Evolutionary conservation across 2,888 invertebrate genomes (phyloP).

Genomic region (Panorpa germanica): DNA sequence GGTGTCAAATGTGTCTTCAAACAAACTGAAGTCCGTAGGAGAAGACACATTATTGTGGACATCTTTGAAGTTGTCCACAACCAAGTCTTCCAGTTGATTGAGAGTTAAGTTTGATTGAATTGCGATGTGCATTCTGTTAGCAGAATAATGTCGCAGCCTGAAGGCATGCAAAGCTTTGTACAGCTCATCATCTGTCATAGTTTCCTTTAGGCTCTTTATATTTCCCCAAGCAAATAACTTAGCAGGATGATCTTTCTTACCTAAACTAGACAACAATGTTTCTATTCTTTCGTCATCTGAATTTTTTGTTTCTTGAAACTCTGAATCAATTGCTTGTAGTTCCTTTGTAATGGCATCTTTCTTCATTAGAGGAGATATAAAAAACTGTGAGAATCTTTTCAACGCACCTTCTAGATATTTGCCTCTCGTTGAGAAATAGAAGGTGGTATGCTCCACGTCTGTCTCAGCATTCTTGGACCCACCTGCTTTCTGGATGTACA

Average conservation of each 20-base stretch:
- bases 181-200: constrained; percentile 43
- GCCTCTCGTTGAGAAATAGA: constrained; percentile 76
- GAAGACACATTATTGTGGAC: constrained; percentile 8
- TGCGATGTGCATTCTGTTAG: constrained; percentile 73
- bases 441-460: constrained; percentile 70
- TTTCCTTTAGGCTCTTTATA: constrained; percentile 46
- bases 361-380: constrained; percentile 70
- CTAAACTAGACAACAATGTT: constrained; percentile 52
- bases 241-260: constrained; percentile 48
- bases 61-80: constrained; percentile 4
- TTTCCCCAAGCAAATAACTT: constrained; percentile 81
- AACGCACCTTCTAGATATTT: constrained; percentile 55
- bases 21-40: too few relatives aligned
- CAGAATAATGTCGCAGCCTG: constrained; percentile 59
- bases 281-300: constrained; percentile 57
- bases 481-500: constrained; percentile 64
- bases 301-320: constrained; percentile 64
- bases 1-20: constrained; percentile 26
- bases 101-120: constrained; percentile 40
- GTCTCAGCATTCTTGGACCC: constrained; percentile 79
- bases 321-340: constrained; percentile 74
- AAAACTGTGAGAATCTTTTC: constrained; percentile 78
- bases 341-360: constrained; percentile 73
- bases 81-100: constrained; percentile 19
- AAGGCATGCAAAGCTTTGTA: constrained; percentile 55